Evolutionary conservation across 2,113 vertebrate genomes (phyloP).

Genomic region (Columba livia): DNA sequence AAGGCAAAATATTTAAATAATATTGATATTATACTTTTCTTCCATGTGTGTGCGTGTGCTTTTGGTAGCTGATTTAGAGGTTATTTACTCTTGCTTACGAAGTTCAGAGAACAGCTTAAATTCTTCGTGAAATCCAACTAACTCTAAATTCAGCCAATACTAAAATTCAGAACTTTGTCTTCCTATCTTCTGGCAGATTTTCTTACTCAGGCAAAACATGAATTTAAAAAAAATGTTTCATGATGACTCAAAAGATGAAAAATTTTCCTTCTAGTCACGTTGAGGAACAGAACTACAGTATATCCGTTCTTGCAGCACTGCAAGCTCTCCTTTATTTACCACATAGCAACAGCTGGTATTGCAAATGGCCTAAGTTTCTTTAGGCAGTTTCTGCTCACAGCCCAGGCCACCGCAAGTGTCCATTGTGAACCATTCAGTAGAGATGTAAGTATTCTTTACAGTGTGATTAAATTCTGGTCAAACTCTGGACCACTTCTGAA

Average conservation of each 20-base stretch:
- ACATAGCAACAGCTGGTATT: not conserved
- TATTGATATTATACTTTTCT: not conserved
- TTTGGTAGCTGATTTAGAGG: not conserved
- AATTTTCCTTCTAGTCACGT: not conserved
- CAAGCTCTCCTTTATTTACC: not conserved
- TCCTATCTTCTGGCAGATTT: not conserved
- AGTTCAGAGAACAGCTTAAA: not conserved
- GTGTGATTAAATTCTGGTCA: not conserved
- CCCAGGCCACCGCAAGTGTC: not conserved
- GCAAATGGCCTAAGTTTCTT: not conserved
- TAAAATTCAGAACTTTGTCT: not conserved
- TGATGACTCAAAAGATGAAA: not conserved
- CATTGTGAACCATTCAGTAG: not conserved
- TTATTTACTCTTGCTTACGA: not conserved
- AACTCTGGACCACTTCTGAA: not conserved
- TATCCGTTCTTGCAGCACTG: fast-evolving
- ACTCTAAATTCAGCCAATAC: not conserved
- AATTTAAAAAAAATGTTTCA: not conserved
- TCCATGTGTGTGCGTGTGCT: not conserved
- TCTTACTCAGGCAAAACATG: not conserved
- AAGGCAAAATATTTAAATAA: not conserved
- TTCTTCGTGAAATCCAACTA: not conserved
- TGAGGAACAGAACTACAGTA: not conserved
- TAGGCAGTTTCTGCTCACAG: not conserved
- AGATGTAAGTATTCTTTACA: not conserved